Evolutionary conservation across 2,888 invertebrate species (phyloP), one percentile per base, ranked within the genome.

Genomic region (Hyposoter didymator): DNA sequence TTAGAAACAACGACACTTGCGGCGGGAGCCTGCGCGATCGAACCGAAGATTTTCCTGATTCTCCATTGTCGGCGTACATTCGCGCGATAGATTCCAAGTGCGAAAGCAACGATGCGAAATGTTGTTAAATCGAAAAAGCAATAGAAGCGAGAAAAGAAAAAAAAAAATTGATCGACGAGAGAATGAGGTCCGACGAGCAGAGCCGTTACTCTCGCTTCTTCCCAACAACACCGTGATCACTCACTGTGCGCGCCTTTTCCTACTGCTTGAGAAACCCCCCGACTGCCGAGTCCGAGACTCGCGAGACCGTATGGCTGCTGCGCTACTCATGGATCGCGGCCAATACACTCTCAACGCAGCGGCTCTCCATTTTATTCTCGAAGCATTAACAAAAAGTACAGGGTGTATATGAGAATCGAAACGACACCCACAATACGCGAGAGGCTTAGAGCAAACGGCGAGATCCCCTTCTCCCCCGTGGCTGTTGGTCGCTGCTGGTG

Each of bases 181-280:
- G 19, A 55, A 64, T 17, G 19, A 45, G 66, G 64, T 17, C 84
- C 84, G 84, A 35, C 35, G 75, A 47, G n/a, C n/a, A n/a, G 67
- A 59, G 52, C 70, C 62, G 75, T 55, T 55, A 55, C 5, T 28
- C 70, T 84, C 69, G 79, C 84, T 84, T 84, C 84, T 59, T 28
- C 28, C 28, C 59, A 28, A 79, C 84, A 75, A 75, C 84, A 84
- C 84, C 80, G n/a, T n/a, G 84, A 84, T 84, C 79, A 80, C 84
- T 80, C 79, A 84, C 84, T 80, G 67, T 67, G 45, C 22, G 43
- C 43, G 84, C 84, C 84, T 84, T 84, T 84, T 84, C 84, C 84
- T 55, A 84, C 84, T 72, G 59, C 59, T 59, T 74, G 75, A 75
- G 80, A 75, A 84, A 84, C 79, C 79, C 79, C 69, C 79, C 74